These are phyloP conservation scores for Esperia sulphurella DNA, from an alignment of 2,888 invertebrate genomes.

Conservation along the genomic window DNA sequence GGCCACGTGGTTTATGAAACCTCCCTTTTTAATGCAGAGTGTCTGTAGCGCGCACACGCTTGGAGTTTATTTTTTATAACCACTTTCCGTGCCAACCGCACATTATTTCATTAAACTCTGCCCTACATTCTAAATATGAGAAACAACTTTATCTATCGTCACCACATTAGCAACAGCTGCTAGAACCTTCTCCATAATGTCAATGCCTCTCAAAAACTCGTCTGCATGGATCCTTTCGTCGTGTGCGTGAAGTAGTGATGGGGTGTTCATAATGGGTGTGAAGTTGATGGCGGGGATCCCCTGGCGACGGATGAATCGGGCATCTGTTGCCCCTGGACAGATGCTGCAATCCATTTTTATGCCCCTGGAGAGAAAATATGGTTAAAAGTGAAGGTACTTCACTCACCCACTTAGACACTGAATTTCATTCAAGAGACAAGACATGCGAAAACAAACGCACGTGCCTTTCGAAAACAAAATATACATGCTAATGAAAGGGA, in stretches of 20 bases:
- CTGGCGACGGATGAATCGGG: conserved; percentile 85
- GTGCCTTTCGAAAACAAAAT: too few species aligned
- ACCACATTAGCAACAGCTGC: conserved; percentile 77
- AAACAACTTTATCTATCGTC: conserved; percentile 14
- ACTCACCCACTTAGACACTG: too few species aligned
- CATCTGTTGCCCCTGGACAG: conserved; percentile 94
- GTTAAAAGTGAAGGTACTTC: too few species aligned
- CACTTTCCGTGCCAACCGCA: too few species aligned
- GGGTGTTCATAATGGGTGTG: conserved; percentile 89
- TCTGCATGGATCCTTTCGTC: conserved; percentile 88
- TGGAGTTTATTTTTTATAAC: too few species aligned
- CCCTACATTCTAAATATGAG: not conserved
- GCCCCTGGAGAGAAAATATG: conserved; percentile 31
- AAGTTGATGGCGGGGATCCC: conserved; percentile 90
- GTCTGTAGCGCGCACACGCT: too few species aligned
- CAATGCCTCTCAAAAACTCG: conserved; percentile 85
- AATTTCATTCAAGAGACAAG: too few species aligned
- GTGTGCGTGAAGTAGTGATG: conserved; percentile 88
- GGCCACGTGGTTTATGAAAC: too few species aligned
- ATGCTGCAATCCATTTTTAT: conserved; percentile 54
- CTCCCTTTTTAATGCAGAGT: too few species aligned
- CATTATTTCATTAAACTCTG: too few species aligned
- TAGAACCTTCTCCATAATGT: conserved; percentile 84
- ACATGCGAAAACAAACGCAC: too few species aligned
- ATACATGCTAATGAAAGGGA: too few species aligned